Evolutionary conservation across 1,140 invertebrate genomes (phyloP).

Genomic region (Drosophila pandora): DNA sequence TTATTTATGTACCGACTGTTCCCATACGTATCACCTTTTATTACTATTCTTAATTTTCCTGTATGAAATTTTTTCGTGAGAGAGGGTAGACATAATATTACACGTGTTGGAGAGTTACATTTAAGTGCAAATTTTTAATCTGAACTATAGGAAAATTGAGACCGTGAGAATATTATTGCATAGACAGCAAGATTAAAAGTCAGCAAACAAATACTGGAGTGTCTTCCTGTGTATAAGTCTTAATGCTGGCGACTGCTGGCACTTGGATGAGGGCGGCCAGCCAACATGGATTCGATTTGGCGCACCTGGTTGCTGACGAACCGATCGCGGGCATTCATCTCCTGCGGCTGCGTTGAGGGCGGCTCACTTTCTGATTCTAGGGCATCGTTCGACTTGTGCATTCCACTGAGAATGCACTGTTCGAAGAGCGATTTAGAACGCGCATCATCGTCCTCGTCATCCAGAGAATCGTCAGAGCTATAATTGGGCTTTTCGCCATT

Average conservation of each 20-base stretch:
- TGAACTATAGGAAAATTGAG: slow-evolving; percentile 79
- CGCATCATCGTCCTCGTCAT: slow-evolving; percentile 85
- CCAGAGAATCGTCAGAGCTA: slow-evolving; percentile 87
- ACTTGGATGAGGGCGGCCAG: slow-evolving; percentile 41
- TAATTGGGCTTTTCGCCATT: slow-evolving; percentile 85
- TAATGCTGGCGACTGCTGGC: slow-evolving; percentile 26
- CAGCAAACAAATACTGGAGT: slow-evolving; percentile 21
- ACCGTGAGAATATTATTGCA: slow-evolving; percentile 72
- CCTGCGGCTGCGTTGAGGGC: slow-evolving; percentile 6
- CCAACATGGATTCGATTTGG: slow-evolving; percentile 69
- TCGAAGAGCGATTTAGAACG: slow-evolving; percentile 90
- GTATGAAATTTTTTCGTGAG: slow-evolving; percentile 16
- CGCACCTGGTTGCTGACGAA: slow-evolving; percentile 75
- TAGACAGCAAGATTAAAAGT: slow-evolving; percentile 46
- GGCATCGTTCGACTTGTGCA: slow-evolving; percentile 71
- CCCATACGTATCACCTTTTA: slow-evolving; percentile 27
- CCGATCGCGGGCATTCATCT: slow-evolving; percentile 43
- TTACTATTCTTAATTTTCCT: slow-evolving; percentile 23
- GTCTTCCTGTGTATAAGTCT: slow-evolving; percentile 23
- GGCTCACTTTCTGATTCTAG: slow-evolving; percentile 55
- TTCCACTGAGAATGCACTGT: slow-evolving; percentile 87
- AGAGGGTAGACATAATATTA: slow-evolving; percentile 37
- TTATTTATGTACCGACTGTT: slow-evolving; percentile 51
- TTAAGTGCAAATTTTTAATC: slow-evolving; percentile 77
- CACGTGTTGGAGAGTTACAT: slow-evolving; percentile 62